Conservation (phyloP, 2,113 vertebrate species). For the Saguinus midas region DNA sequence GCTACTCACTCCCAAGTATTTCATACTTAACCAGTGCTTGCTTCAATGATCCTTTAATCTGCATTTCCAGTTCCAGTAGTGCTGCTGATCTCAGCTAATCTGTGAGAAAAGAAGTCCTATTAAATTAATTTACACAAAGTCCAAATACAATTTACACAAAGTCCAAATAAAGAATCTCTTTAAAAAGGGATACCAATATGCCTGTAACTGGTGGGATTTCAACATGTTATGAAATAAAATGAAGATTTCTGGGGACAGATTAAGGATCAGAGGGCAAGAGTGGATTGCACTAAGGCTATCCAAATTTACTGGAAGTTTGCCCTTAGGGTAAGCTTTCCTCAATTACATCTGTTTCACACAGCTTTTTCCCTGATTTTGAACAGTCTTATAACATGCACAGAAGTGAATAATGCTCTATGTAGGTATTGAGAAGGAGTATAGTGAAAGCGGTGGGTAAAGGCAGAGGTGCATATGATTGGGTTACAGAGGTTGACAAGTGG, state of each 20-base stretch:
- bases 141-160: background rate
- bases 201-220: slow-evolving; percentile 32
- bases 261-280: background rate
- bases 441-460: background rate
- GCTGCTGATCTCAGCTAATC: background rate
- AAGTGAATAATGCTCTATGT: background rate
- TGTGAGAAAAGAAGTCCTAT: background rate
- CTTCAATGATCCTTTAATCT: background rate
- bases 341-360: background rate
- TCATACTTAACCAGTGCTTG: background rate
- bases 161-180: background rate
- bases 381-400: background rate
- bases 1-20: background rate
- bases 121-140: background rate
- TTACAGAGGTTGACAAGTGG: background rate
- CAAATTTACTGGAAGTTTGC: slow-evolving; percentile 30
- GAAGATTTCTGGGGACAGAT: background rate
- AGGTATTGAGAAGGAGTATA: background rate
- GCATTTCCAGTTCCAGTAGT: background rate
- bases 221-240: slow-evolving; percentile 8
- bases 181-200: background rate
- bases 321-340: background rate
- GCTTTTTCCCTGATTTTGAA: slow-evolving; percentile 35
- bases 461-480: background rate
- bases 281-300: background rate